These are phyloP conservation scores for Quadriops clusia DNA, from an alignment of 2,888 invertebrate genomes.

Conservation along the genomic window DNA sequence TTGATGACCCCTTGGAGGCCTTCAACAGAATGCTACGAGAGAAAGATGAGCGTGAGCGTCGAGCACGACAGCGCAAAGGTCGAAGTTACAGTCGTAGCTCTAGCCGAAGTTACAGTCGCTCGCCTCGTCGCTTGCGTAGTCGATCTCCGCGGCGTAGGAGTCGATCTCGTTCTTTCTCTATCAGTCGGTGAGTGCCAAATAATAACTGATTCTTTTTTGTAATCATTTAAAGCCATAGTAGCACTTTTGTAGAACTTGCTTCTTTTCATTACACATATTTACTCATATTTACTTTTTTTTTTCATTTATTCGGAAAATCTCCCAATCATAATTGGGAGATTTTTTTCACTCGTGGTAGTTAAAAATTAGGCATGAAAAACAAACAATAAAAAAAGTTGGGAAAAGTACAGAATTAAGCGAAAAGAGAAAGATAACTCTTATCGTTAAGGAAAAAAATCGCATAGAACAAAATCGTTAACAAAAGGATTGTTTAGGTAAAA, in stretches of 20 bases:
- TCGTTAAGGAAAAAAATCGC: no score
- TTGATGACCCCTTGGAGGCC: constrained; percentile 76
- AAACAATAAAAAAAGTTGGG: no score
- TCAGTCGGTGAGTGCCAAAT: constrained; percentile 39
- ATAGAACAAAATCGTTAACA: no score
- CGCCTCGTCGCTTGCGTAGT: constrained; percentile 35
- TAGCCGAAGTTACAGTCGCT: constrained; percentile 35
- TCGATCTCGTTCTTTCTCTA: constrained; percentile 39
- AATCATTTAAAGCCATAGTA: constrained; percentile 1
- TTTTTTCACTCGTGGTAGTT: neutral
- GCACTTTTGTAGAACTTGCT: neutral
- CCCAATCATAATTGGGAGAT: neutral
- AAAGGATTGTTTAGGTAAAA: no score
- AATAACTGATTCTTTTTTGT: constrained; percentile 1
- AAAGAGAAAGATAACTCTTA: no score
- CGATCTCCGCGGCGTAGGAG: constrained; percentile 30
- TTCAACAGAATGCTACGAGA: constrained; percentile 78
- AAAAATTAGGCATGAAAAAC: no score
- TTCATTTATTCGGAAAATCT: constrained; percentile 8
- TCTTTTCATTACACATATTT: constrained; percentile 8
- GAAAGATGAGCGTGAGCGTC: constrained; percentile 62
- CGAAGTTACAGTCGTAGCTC: constrained; percentile 42
- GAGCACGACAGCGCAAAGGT: constrained; percentile 47
- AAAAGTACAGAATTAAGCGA: no score
- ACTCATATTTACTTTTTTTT: constrained; percentile 4